These are phyloP conservation scores for Chaetura pelagica DNA, from an alignment of 2,113 vertebrate species.

Conservation along the genomic window DNA sequence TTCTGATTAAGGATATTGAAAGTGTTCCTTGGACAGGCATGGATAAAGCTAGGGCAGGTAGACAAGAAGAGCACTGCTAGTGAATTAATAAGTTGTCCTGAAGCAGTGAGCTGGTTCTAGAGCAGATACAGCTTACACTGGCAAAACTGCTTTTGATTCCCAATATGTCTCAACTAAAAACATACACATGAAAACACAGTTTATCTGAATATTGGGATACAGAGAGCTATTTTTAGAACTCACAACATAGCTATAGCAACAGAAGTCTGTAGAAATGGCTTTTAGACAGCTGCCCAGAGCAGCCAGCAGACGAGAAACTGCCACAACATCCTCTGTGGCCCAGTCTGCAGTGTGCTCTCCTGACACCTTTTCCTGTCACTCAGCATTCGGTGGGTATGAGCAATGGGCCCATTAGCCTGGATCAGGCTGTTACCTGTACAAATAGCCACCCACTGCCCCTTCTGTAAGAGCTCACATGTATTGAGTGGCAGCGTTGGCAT, in stretches of 20 bases:
- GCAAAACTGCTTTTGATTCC: neutral
- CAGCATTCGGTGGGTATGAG: fast-evolving
- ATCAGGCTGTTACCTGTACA: neutral
- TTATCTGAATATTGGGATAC: neutral
- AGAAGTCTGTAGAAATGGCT: neutral
- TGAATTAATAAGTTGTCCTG: neutral
- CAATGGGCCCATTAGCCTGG: neutral
- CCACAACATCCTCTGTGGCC: neutral
- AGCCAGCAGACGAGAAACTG: neutral
- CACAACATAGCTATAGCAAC: neutral
- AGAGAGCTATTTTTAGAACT: slow-evolving; percentile 4
- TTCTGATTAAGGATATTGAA: neutral
- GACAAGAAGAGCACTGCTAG: fast-evolving
- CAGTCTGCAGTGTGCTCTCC: neutral
- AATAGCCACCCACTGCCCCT: fast-evolving
- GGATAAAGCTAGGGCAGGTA: neutral
- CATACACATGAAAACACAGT: neutral
- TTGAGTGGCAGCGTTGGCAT: neutral
- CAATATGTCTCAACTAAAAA: neutral
- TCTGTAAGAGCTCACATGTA: neutral
- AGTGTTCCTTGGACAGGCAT: neutral
- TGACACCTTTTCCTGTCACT: neutral
- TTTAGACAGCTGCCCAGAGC: neutral
- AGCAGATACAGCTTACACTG: neutral
- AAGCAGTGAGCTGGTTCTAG: neutral